Conservation (phyloP, 2,797 vertebrate species). For the Sus cebifrons region DNA sequence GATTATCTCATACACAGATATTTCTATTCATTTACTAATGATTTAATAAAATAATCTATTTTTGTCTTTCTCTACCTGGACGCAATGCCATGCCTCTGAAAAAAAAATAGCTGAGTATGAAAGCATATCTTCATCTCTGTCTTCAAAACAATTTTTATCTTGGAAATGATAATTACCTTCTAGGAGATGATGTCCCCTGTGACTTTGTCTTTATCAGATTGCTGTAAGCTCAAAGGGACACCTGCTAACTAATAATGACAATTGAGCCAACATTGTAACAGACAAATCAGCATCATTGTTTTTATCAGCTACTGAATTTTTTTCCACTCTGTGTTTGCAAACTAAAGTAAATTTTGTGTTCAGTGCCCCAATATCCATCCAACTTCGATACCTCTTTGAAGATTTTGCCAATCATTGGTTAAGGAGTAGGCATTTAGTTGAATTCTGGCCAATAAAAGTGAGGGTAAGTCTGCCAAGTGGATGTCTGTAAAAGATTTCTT, state of each 20-base stretch:
- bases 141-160: constrained; percentile 34
- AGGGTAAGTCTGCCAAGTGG: background rate
- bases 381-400: background rate
- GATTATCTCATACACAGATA: background rate
- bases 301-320: constrained; percentile 54
- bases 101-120: background rate
- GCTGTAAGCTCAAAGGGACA: constrained; percentile 27
- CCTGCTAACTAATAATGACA: constrained; percentile 23
- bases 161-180: constrained; percentile 51
- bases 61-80: constrained; percentile 22
- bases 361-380: background rate
- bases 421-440: background rate
- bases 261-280: constrained; percentile 37
- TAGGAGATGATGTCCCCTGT: background rate
- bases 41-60: constrained; percentile 18
- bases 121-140: background rate
- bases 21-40: constrained; percentile 21
- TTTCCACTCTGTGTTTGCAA: constrained; percentile 53
- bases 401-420: background rate
- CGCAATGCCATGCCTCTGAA: background rate
- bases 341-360: constrained; percentile 24
- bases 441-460: background rate
- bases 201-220: constrained; percentile 52
- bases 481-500: background rate
- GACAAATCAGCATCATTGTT: background rate